Base-by-base conservation (phyloP, 1,140 invertebrate species). In the Penaeus chinensis region DNA sequence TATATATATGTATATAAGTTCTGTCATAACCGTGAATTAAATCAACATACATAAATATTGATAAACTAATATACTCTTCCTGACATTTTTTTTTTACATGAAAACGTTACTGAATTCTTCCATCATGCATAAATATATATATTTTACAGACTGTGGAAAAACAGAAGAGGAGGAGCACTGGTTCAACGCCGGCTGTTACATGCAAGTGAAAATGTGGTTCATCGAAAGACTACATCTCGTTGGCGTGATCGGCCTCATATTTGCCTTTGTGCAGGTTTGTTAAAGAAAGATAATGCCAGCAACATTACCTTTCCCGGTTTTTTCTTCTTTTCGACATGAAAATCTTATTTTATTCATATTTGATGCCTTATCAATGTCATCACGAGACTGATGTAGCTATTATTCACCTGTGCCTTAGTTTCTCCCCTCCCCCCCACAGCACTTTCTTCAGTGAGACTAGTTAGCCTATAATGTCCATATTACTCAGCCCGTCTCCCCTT, bases 221-320 rank as follows among this genome's bases (percentile, higher is more conserved):
- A 90, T 92, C 82, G 90, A 92, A 76, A 89, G 92, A 77, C 90
- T 92, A 20, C 92, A 92, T 82, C 76, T 92, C 61, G 88, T 92
- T 18, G 92, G 91, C 7, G 90, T 91, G 60, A 90, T 91, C 19
- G 91, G 91, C 42, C 90, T 92, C 62, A 84, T 85, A 18, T 90
- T 92, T 85, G 91, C 92, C 27, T 92, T 92, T 89, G 86, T 92
- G 20, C 92, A 92, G 90, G 91, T 91, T 65, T 86, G 78, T 65
- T 63, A 54, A 16, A 54, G 10, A 54, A 8, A 54, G 11, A 54
- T 32, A 2, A 32, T 32, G 32, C 32, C 32, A 32, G 32, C 32
- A 32, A 32, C 32, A 32, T 32, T 32, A 32, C 32, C 32, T 32
- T 32, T 32, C 32, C 32, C 2, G 32, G 32, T 32, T 32, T 32